These are phyloP conservation scores for Sebastes baramenuke DNA, from an alignment of 2,797 vertebrate genomes.

Conservation along the genomic window DNA sequence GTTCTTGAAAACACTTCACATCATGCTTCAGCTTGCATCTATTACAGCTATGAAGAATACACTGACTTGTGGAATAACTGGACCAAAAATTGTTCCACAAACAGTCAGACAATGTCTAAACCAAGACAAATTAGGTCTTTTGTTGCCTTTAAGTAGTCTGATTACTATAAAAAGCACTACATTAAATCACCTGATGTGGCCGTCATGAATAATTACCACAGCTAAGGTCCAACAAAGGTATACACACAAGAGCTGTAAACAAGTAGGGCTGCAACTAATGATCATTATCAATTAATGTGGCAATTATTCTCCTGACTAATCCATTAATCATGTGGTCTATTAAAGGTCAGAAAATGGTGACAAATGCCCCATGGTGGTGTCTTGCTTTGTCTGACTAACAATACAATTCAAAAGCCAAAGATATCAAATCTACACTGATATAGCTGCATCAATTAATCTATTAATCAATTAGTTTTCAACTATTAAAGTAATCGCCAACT, in stretches of 20 bases:
- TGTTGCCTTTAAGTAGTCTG: not conserved
- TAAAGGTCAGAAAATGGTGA: not conserved
- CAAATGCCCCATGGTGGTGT: not conserved
- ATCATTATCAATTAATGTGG: not conserved
- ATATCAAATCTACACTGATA: not conserved
- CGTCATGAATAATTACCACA: not conserved
- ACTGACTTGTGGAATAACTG: not conserved
- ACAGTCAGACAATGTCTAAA: not conserved
- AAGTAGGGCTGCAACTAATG: not conserved
- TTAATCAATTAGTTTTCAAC: no score
- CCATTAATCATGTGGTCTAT: not conserved
- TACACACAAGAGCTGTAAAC: not conserved
- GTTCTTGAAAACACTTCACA: not conserved
- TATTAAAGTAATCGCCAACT: no score
- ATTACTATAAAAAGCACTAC: not conserved
- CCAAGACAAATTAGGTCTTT: not conserved
- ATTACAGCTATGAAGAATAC: not conserved
- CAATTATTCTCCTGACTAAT: not conserved
- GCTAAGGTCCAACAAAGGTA: not conserved
- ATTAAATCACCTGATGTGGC: not conserved
- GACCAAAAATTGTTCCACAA: not conserved
- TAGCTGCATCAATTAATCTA: no score
- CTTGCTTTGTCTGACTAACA: not conserved
- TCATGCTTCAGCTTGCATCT: not conserved
- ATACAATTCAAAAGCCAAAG: not conserved